Percentiles rank a stretch among this genome's conserved stretches.
Conservation (phyloP, 2,888 invertebrate species). For the Andrena praecox region DNA sequence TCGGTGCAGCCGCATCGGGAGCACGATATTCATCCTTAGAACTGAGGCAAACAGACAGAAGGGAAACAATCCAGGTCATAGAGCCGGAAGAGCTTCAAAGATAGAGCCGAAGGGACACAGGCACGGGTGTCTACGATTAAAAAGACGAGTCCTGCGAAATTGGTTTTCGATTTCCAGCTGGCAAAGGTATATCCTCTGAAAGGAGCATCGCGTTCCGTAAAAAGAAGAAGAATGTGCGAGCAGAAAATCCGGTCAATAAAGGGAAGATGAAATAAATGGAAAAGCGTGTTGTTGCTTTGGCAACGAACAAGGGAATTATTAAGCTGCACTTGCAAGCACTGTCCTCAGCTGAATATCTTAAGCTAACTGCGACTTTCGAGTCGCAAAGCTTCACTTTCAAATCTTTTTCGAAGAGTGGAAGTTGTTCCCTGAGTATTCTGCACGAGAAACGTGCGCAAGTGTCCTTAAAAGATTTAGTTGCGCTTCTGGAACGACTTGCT, state of each 20-base stretch:
- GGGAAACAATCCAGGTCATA: background rate
- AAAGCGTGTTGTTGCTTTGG: background rate
- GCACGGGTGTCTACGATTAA: constrained; percentile 29
- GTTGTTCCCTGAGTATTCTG: background rate
- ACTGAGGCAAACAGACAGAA: constrained; percentile 14
- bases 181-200: constrained; percentile 1
- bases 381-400: background rate
- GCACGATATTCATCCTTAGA: constrained; percentile 54
- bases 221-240: background rate
- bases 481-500: too few species aligned
- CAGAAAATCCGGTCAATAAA: background rate
- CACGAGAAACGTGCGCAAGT: background rate
- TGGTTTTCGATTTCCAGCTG: constrained; percentile 71
- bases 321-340: background rate
- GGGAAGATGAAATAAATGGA: background rate
- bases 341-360: background rate
- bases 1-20: constrained; percentile 47
- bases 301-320: background rate
- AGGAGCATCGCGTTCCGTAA: constrained; percentile 20
- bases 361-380: background rate
- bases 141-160: constrained; percentile 62
- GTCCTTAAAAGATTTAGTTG: constrained; percentile 25
- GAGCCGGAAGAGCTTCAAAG: constrained; percentile 10
- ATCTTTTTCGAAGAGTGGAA: background rate
- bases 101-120: constrained; percentile 11